phyloP scores from a whole-genome alignment of 2,113 vertebrate species.

The Talpa occidentalis region DNA sequence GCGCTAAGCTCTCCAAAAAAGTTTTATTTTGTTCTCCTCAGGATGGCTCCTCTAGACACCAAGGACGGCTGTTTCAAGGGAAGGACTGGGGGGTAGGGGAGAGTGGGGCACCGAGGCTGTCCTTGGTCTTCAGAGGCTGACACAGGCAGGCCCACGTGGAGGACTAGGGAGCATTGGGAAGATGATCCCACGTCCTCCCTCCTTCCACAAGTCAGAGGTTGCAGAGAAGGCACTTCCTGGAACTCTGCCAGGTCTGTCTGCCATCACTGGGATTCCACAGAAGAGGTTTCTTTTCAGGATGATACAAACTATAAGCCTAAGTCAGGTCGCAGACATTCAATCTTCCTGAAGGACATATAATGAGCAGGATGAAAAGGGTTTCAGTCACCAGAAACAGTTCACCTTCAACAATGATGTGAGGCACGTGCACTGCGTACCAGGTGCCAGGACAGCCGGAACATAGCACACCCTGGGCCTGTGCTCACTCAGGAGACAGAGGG shows the following conservation, averaged over 20 bases:
- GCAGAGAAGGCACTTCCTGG: not conserved
- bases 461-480: fast-evolving
- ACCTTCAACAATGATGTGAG: not conserved
- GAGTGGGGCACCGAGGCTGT: not conserved
- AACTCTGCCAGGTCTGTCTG: not conserved
- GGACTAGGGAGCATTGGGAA: no score
- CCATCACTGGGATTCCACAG: not conserved
- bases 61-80: not conserved
- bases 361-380: not conserved
- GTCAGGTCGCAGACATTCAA: not conserved
- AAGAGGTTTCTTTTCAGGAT: not conserved
- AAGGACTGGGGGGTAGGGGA: not conserved
- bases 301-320: not conserved
- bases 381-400: not conserved
- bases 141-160: not conserved
- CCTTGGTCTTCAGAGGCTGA: not conserved
- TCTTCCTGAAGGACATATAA: not conserved
- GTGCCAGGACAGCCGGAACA: not conserved
- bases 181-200: no score
- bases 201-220: not conserved
- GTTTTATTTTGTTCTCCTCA: not conserved
- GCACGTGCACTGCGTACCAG: no score
- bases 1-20: not conserved
- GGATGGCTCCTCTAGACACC: not conserved
- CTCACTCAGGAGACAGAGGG: not conserved